A percentile compares a stretch with the other conserved stretches of the same genome.
phyloP scores from a whole-genome alignment of 64 coral and sea anemone genomes.

The Actinia tenebrosa region DNA sequence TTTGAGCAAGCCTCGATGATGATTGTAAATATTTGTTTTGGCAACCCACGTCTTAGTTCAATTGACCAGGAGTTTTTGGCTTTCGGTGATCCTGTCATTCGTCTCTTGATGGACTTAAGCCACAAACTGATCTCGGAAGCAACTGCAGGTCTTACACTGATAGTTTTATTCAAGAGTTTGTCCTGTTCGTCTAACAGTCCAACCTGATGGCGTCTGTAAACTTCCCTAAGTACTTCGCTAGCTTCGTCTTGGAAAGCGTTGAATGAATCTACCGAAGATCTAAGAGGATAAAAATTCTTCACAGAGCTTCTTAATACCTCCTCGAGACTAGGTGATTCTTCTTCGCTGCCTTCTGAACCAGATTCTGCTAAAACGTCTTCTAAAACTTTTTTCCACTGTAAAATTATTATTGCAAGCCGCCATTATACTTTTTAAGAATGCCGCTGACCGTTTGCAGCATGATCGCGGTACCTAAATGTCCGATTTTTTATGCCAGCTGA shows the following conservation, averaged over 20 bases:
- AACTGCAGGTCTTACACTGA: background rate
- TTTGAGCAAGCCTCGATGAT: background rate
- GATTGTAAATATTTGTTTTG: background rate
- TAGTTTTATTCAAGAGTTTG: background rate
- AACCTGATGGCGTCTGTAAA: conserved; percentile 9
- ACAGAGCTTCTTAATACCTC: conserved; percentile 18
- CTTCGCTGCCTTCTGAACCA: conserved; percentile 13
- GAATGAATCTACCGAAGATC: conserved; percentile 8
- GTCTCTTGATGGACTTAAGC: background rate
- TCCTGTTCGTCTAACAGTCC: background rate
- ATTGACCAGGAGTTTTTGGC: conserved; percentile 3
- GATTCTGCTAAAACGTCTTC: conserved; percentile 34
- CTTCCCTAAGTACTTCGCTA: background rate
- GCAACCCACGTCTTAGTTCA: conserved; percentile 5
- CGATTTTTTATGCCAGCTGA: conserved; percentile 17
- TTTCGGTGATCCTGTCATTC: background rate
- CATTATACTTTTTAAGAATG: conserved; percentile 22
- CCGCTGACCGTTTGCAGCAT: conserved; percentile 2
- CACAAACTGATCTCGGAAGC: background rate
- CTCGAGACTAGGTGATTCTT: conserved; percentile 9
- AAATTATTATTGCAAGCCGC: conserved; percentile 18
- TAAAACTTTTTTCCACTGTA: conserved; percentile 8
- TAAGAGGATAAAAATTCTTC: conserved; percentile 11
- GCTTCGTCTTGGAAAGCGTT: conserved; percentile 17
- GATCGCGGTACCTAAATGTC: conserved; percentile 17